Base-by-base conservation (phyloP, 2,888 invertebrate genomes). In the Phortica okadai region DNA sequence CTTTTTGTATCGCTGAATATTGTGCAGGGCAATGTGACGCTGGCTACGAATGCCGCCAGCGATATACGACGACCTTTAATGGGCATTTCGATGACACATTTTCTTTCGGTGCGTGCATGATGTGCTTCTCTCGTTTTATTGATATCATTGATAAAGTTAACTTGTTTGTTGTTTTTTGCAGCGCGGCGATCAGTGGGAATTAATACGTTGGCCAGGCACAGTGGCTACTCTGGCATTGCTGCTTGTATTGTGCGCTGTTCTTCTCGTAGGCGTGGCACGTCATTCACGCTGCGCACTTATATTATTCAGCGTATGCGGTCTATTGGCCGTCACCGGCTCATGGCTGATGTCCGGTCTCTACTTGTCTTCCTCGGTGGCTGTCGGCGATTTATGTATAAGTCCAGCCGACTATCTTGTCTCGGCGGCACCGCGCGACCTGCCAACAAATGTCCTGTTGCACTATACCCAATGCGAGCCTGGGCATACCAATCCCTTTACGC, bases 311-410 rank as follows among this genome's bases (percentile, higher is more conserved):
- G 97, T 97, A 42, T 95, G 97, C 91, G 95, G 95, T 64, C 92
- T 96, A 33, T 93, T 98, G 87, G 97, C 97, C 54, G 96, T 98
- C 56, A 96, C 97, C 82, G 94, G 96, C 76, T 97, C 97, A 81
- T 98, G 97, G 96, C 93, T 97, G 84, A 95, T 97, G 93, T 95
- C 96, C 74, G 97, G 97, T 76, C 91, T 97, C 79, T 97, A 98
- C 92, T 93, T 97, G 80, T 96, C 96, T 73, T 94, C 95, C 44
- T 95, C 96, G 76, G 97, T 97, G 89, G 97, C 96, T 45, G 93
- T 96, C 67, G 96, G 96, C 69, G 97, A 97, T 92, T 94, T 97
- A 33, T 97, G 97, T 92, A 94, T 96, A 84, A 95, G 96, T 83
- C 97, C 97, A 8, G 96, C 97, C 86, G 93, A 95, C 77, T 97